These are phyloP conservation scores for Temnothorax ravouxi DNA, from an alignment of 2,888 invertebrate genomes.

Conservation along the genomic window DNA sequence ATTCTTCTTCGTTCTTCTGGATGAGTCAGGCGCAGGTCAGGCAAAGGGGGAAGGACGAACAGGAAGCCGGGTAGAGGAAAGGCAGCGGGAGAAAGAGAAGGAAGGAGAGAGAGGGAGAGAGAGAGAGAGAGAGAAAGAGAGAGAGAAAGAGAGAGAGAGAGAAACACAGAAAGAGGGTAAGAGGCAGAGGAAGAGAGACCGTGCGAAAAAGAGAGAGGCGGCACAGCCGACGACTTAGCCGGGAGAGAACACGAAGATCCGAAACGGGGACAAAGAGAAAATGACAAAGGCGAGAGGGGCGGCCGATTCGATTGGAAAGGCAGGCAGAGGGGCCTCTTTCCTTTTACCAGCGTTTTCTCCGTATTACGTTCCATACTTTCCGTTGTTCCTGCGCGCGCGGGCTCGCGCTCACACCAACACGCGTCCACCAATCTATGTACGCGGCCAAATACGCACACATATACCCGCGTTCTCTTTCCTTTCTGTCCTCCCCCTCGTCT, in stretches of 20 bases:
- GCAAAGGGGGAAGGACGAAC: conserved; percentile 63
- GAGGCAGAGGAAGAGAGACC: conserved; percentile 59
- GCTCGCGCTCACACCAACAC: background rate
- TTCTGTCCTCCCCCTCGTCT: conserved; percentile 66
- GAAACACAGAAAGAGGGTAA: conserved; percentile 52
- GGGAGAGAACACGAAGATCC: conserved; percentile 71
- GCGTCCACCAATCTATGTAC: background rate
- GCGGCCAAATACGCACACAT: conserved; percentile 1
- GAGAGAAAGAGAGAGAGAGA: too few species aligned
- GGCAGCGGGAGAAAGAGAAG: conserved; percentile 55
- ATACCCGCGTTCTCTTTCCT: conserved; percentile 68
- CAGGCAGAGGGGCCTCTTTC: conserved; percentile 81
- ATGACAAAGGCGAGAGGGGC: conserved; percentile 81
- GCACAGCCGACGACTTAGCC: conserved; percentile 61
- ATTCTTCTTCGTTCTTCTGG: conserved; percentile 57
- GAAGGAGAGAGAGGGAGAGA: conserved; percentile 39
- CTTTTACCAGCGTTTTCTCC: conserved; percentile 82
- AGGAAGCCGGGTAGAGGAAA: conserved; percentile 58
- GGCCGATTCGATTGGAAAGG: conserved; percentile 84
- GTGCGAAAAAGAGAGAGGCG: conserved; percentile 61
- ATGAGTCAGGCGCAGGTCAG: conserved; percentile 67
- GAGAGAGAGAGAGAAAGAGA: conserved; percentile 13
- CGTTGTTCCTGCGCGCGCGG: conserved; percentile 76
- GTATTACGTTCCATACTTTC: conserved; percentile 80
- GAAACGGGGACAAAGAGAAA: conserved; percentile 84